Conservation (phyloP, 1,140 invertebrate genomes). For the Aphelinus certus region DNA sequence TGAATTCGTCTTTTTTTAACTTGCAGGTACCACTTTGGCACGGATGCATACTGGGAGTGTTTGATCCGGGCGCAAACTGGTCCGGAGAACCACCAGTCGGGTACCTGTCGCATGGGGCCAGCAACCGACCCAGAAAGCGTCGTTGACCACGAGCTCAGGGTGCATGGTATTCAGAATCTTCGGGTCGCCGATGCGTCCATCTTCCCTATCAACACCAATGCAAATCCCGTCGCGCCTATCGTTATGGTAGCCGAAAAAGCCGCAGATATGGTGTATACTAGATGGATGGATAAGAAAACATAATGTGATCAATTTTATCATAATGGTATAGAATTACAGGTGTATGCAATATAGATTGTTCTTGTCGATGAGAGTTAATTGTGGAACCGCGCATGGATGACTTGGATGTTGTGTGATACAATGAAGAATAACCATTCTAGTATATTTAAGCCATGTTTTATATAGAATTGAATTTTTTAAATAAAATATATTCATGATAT, state of each 20-base stretch:
- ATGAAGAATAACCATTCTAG: too few relatives aligned
- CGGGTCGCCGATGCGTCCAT: conserved; percentile 70
- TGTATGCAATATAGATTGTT: too few relatives aligned
- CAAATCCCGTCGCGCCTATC: conserved; percentile 65
- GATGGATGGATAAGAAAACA: conserved; percentile 47
- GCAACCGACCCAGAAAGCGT: conserved; percentile 60
- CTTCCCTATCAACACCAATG: conserved; percentile 67
- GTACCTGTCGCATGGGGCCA: conserved; percentile 69
- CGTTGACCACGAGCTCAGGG: conserved; percentile 64
- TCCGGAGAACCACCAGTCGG: conserved; percentile 65
- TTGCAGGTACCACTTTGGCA: conserved; percentile 58
- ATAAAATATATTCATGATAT: too few relatives aligned
- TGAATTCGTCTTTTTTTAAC: too few relatives aligned
- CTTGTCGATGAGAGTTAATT: too few relatives aligned
- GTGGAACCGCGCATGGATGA: too few relatives aligned
- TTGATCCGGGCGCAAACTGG: conserved; percentile 58
- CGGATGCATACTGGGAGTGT: conserved; percentile 68
- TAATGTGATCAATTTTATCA: neutral
- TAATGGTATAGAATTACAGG: too few relatives aligned
- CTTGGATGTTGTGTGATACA: too few relatives aligned
- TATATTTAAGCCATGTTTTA: too few relatives aligned
- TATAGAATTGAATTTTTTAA: too few relatives aligned
- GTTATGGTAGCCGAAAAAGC: conserved; percentile 70
- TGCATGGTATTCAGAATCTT: conserved; percentile 62
- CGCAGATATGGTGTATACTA: conserved; percentile 63